Evolutionary conservation across 2,113 vertebrate genomes (phyloP), one percentile per base, ranked within the genome.

Genomic region (Phrynosoma blainvillii): DNA sequence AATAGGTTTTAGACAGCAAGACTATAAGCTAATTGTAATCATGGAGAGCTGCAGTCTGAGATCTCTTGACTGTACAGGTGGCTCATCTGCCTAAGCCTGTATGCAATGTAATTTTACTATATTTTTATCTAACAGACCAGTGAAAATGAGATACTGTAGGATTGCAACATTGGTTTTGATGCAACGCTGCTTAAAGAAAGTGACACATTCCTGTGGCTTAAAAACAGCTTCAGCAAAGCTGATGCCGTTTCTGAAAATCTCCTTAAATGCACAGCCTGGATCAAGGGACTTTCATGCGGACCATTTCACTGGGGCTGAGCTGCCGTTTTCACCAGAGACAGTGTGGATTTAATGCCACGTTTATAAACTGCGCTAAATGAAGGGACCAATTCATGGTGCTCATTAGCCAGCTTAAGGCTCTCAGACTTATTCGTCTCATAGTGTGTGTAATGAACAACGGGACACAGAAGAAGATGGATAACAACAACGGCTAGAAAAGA

Each of bases 341-440:
- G 16, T 30, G 42, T 27, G 62, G 47, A 78, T 88, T 66, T 68
- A 59, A 23, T 5, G 27, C 23, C 59, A 54, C 18, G 1, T 82
- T 75, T 82, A 52, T 21, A 82, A 76, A 54, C 36, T 32, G n/a
- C 52, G 71, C 32, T 52, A 59, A 82, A 27, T 76, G 79, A 87
- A 52, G 12, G n/a, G 42, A 83, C 76, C 30, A 25, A 76, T 84
- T 66, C 47, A 21, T 40, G n/a, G 81, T 70, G 81, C 42, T 6
- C 5, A 84, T 88, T 12, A 82, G 11, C 42, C 36, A 7, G 42
- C 59, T n/a, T 18, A 84, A 54, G 68, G 23, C 74, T 77, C 54
- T 78, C n/a, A 59, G 23, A 76, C n/a, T 20, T 16, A 75, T 59
- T 52, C 30, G 84, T 81, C 16, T 92, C 86, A 83, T 91, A 1